These are phyloP conservation scores for Agonum fuliginosum DNA, from an alignment of 2,888 invertebrate species.

Conservation along the genomic window DNA sequence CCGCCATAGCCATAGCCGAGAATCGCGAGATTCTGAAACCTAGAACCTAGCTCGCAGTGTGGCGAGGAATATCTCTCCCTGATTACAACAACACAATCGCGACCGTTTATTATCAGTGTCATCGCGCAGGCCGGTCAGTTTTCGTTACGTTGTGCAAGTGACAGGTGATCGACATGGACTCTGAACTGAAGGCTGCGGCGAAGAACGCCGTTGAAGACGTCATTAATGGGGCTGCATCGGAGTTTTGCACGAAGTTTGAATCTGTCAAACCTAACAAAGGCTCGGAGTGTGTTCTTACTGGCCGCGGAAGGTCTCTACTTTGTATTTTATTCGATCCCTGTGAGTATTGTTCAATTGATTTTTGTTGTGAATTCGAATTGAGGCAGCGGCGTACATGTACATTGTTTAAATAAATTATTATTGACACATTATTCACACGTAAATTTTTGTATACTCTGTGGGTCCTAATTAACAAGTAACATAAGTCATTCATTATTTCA, in stretches of 20 bases:
- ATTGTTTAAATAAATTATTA: conserved; percentile 38
- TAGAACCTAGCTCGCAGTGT: not conserved
- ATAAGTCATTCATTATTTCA: too few species aligned
- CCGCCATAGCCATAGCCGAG: conserved; percentile 1
- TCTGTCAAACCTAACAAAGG: conserved; percentile 44
- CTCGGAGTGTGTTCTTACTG: conserved; percentile 53
- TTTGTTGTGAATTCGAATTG: conserved; percentile 19
- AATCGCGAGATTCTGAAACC: not conserved
- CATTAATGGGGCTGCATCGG: conserved; percentile 68
- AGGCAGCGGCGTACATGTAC: not conserved
- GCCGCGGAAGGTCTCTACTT: conserved; percentile 70
- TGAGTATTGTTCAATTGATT: conserved; percentile 69
- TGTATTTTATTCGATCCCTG: conserved; percentile 75
- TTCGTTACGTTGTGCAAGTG: conserved; percentile 17
- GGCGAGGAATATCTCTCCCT: not conserved
- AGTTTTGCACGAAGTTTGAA: conserved; percentile 63
- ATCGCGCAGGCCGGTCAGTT: conserved; percentile 15
- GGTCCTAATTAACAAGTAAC: not conserved
- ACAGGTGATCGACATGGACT: conserved; percentile 61
- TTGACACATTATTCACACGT: not conserved
- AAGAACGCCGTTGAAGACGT: conserved; percentile 70
- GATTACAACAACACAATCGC: conserved; percentile 5
- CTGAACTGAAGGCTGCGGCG: conserved; percentile 66
- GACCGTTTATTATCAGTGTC: conserved; percentile 1
- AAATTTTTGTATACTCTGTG: not conserved